Evolutionary conservation across 2,888 invertebrate genomes (phyloP), one percentile per base, ranked within the genome.

Genomic region (Mactromeris polynyma): DNA sequence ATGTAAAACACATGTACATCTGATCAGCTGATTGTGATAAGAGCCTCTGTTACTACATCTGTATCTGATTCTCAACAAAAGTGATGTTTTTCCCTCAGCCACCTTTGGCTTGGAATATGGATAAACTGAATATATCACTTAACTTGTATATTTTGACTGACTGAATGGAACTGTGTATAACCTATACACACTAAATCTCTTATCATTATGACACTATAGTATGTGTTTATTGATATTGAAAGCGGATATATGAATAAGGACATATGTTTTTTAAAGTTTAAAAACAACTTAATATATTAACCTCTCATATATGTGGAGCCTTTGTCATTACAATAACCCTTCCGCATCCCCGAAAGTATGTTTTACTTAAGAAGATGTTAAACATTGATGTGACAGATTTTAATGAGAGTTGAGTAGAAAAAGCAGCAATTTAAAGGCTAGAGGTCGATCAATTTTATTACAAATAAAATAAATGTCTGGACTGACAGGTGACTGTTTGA

Each of bases 11-110:
- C 36, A 73, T 73, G 73, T 73, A 73, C 21, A 14, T 33, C 3
- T 33, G 58, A 73, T 73, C 73, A 36, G 73, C 73, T 73, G 73
- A 73, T 73, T 36, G 17, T 33, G 73, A 73, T 73, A 73, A 73
- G 73, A 14, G 19, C 0, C 11, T 3, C 33, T 73, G 73, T 73
- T 17, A 33, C 69, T 58, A 33, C 36, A 73, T 73, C 14, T 73
- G 73, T 73, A 73, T 36, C 19, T 73, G 2, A 73, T 33, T 73
- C 58, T 64, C 58, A n/a, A 64, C 26, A 9, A 26, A 51, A 64
- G 0, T 64, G 26, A 7, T 64, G 58, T 9, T 64, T 64, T 64
- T 64, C 58, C 21, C n/a, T n/a, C n/a, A 64, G 58, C 26, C 58
- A 64, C 26, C 58, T 64, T 64, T 64, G 26, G 58, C 26, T 64